Conservation (phyloP, 2,113 vertebrate genomes). For the Elgaria multicarinata region DNA sequence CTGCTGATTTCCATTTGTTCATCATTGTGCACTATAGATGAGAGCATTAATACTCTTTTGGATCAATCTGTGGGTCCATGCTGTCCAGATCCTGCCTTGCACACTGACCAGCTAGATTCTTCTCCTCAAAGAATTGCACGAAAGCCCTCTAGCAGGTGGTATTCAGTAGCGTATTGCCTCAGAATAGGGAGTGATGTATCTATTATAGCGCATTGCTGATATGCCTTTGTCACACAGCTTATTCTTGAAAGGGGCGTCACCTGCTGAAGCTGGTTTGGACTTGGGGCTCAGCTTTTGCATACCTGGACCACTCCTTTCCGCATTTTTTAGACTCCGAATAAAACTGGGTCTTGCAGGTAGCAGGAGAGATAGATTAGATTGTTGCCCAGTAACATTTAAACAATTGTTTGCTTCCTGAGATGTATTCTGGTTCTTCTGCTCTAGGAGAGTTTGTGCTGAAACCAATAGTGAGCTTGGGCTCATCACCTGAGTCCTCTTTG, state of each 20-base stretch:
- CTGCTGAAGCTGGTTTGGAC: conserved; percentile 55
- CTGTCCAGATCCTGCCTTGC: no score
- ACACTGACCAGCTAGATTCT: no score
- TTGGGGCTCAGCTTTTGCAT: conserved; percentile 31
- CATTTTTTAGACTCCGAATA: conserved; percentile 71
- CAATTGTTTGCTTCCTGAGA: conserved; percentile 49
- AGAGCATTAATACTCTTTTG: no score
- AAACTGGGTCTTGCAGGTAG: conserved; percentile 74
- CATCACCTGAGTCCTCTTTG: conserved; percentile 21
- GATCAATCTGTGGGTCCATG: no score
- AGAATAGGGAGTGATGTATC: no score
- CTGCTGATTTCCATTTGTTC: no score
- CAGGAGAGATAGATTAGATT: conserved; percentile 59
- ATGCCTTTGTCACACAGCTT: conserved; percentile 90
- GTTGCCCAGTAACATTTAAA: conserved; percentile 58
- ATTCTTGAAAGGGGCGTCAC: conserved; percentile 77
- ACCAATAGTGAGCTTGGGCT: conserved; percentile 32
- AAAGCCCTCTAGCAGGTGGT: no score
- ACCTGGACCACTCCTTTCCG: conserved; percentile 47
- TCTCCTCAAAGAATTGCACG: no score
- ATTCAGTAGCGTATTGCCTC: no score
- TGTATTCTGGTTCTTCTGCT: conserved; percentile 24
- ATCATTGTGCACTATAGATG: no score
- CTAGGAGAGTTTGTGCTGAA: conserved; percentile 14
- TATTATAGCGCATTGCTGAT: no score